These are phyloP conservation scores for Drosophila azteca DNA, from an alignment of 1,140 invertebrate genomes.

Conservation along the genomic window DNA sequence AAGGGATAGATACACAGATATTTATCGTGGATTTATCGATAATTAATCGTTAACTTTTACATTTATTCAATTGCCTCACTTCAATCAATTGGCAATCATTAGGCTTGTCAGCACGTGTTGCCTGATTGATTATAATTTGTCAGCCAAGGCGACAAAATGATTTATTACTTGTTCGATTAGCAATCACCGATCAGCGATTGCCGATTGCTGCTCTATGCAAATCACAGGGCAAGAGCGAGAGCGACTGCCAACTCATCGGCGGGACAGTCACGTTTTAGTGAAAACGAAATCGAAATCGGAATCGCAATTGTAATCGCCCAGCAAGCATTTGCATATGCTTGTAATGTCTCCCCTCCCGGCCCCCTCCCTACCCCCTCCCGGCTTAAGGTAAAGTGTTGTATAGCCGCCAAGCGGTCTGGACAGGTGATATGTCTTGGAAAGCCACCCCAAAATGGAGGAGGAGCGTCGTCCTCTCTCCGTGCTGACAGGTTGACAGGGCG, in stretches of 20 bases:
- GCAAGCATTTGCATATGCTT: slow-evolving; percentile 62
- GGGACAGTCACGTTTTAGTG: slow-evolving; percentile 70
- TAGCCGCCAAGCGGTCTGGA: slow-evolving; percentile 25
- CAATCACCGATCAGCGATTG: slow-evolving; percentile 56
- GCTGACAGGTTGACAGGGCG: slow-evolving; percentile 70
- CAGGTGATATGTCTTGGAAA: slow-evolving; percentile 66
- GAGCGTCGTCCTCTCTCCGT: slow-evolving; percentile 13
- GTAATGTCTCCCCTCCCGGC: slow-evolving; percentile 48
- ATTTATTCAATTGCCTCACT: neutral
- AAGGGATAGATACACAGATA: neutral
- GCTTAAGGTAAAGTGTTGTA: too few relatives aligned
- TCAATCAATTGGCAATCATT: slow-evolving; percentile 51
- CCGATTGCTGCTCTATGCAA: slow-evolving; percentile 67
- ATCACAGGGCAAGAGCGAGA: slow-evolving; percentile 33
- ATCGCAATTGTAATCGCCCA: slow-evolving; percentile 62
- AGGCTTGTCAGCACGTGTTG: slow-evolving; percentile 50
- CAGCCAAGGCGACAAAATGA: slow-evolving; percentile 74
- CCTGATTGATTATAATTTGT: slow-evolving; percentile 76
- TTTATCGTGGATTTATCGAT: too few relatives aligned
- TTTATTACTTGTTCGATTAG: slow-evolving; percentile 65
- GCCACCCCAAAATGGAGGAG: slow-evolving; percentile 53
- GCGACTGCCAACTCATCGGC: neutral
- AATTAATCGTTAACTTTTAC: neutral
- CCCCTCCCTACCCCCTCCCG: neutral
- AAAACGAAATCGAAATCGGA: slow-evolving; percentile 65